A percentile compares a stretch with the other conserved stretches of the same genome.
These are phyloP conservation scores for Idaea biselata DNA, from an alignment of 2,888 invertebrate genomes.

Conservation along the genomic window DNA sequence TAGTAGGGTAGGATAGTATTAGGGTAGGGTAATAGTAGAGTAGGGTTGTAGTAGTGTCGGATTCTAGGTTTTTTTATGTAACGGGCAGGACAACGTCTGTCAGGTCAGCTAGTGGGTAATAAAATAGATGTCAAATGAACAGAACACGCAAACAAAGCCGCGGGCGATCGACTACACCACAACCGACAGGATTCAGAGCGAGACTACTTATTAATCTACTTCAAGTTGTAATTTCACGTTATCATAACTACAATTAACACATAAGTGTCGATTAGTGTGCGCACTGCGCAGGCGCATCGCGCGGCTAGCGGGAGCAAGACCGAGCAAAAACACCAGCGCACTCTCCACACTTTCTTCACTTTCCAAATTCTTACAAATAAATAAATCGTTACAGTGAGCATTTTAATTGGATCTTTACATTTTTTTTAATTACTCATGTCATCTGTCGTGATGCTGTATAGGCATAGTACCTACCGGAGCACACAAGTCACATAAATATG, in stretches of 20 bases:
- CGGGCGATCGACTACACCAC: constrained; percentile 20
- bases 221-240: constrained; percentile 34
- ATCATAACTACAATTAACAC: constrained; percentile 33
- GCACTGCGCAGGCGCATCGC: constrained; percentile 7
- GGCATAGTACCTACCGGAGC: too few relatives aligned
- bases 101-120: too few relatives aligned
- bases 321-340: constrained; percentile 14
- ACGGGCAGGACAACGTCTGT: too few relatives aligned
- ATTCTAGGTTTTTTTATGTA: too few relatives aligned
- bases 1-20: too few relatives aligned
- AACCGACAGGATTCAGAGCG: constrained; percentile 26
- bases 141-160: neutral
- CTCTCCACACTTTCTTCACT: constrained; percentile 1
- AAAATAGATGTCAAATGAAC: neutral
- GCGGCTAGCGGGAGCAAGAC: constrained; percentile 10
- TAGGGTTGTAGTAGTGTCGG: too few relatives aligned
- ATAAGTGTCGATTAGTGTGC: constrained; percentile 25
- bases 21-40: too few relatives aligned
- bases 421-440: neutral
- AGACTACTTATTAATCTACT: constrained; percentile 18
- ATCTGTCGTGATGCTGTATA: neutral
- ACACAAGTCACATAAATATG: neutral
- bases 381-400: neutral
- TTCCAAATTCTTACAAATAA: constrained; percentile 4
- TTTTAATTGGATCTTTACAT: neutral